Evolutionary conservation across 2,888 invertebrate genomes (phyloP), one percentile per base, ranked within the genome.

Genomic region (Pimpla rufipes): DNA sequence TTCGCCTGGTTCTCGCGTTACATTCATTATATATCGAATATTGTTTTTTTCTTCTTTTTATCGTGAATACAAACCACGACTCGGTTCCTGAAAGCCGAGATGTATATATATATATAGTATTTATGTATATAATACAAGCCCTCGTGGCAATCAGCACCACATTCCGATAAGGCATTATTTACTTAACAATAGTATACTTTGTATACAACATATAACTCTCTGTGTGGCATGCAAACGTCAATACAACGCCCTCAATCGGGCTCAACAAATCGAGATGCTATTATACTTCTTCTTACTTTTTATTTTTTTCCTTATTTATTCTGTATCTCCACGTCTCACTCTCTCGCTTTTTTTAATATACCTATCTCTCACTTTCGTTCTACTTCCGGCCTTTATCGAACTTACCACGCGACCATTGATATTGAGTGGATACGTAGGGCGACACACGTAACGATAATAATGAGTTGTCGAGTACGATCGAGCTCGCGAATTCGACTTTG

Each of bases 121-220:
- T 29, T 37, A 42, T 66, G 57, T 66, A 52, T 70, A 62, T 70
- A 70, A 62, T 78, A 78, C 78, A 78, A 78, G 78, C 78, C 78
- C 70, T 64, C 75, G 68, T 71, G 76, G 76, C 76, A 57, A 71
- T 76, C 57, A 52, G 66, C 81, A 77, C 79, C 78, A 82, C 80
- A 76, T 83, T 84, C 62, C 80, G 66, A 68, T 82, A 84, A 85
- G 84, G 82, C 85, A 82, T 78, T 81, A 76, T 76, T 82, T 76
- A 82, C 74, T 81, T 57, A 81, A 81, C 82, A 79, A 71, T 83
- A 73, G 77, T 79, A 55, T 76, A 83, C 83, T 77, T 75, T 52
- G 50, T 79, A 67, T 78, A 82, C 74, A 68, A 78, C 78, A 70
- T 78, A 78, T 50, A 76, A 78, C 52, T 62, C 68, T 81, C 47